Percentiles rank a stretch among this genome's conserved stretches.
phyloP scores from a whole-genome alignment of 2,797 vertebrate genomes.

The Staurois parvus region DNA sequence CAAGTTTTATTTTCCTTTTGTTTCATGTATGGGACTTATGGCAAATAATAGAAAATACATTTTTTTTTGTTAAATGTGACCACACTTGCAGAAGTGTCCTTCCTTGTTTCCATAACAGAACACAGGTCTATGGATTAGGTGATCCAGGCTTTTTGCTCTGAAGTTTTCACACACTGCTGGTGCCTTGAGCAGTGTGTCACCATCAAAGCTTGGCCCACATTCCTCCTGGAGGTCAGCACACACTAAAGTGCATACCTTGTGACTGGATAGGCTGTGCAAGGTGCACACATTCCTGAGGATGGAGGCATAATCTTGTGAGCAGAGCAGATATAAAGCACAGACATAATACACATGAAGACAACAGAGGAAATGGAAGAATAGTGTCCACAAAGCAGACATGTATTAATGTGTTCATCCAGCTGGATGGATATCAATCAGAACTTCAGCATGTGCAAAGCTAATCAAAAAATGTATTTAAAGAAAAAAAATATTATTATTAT shows the following conservation, averaged over 20 bases:
- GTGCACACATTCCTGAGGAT: conserved; percentile 50
- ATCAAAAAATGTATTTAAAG: too few species aligned
- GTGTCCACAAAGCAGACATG: not conserved
- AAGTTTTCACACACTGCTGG: not conserved
- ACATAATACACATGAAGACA: not conserved
- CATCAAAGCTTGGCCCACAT: conserved; percentile 9
- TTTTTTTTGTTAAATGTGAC: too few species aligned
- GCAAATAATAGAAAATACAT: too few species aligned
- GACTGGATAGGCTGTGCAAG: conserved; percentile 11
- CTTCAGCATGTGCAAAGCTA: too few species aligned
- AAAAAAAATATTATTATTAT: too few species aligned
- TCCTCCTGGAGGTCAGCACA: conserved; percentile 27
- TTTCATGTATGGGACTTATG: not conserved
- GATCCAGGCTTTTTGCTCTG: too few species aligned
- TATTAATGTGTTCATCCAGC: too few species aligned
- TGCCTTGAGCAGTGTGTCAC: conserved; percentile 23
- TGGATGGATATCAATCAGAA: too few species aligned
- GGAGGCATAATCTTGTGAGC: conserved; percentile 7
- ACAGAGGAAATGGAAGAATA: too few species aligned
- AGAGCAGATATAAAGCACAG: not conserved
- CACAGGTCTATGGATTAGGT: not conserved
- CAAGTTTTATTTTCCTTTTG: not conserved
- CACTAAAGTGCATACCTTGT: conserved; percentile 8
- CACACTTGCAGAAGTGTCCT: not conserved
- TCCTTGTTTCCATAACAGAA: not conserved